Conservation (phyloP, 2,888 invertebrate genomes). For the Baronia brevicornis region DNA sequence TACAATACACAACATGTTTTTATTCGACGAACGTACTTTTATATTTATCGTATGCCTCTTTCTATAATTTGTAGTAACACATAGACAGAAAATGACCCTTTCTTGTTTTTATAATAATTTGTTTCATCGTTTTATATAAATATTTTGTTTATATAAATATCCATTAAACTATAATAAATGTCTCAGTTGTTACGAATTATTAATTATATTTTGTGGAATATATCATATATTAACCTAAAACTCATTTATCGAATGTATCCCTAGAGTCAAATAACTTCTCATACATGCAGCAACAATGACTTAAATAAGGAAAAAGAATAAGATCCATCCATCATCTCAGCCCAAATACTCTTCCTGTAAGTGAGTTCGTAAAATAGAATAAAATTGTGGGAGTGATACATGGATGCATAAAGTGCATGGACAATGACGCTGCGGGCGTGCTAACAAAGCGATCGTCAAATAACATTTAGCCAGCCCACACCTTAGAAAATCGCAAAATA, state of each 20-base stretch:
- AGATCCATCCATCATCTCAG: slow-evolving; percentile 58
- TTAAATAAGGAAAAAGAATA: slow-evolving; percentile 26
- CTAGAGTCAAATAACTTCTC: slow-evolving; percentile 63
- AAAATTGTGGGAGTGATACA: slow-evolving; percentile 72
- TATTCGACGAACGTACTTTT: too few relatives aligned
- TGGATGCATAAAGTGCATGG: slow-evolving; percentile 37
- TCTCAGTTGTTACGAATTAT: too few relatives aligned
- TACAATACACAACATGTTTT: too few relatives aligned
- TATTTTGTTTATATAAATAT: too few relatives aligned
- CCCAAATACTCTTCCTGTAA: slow-evolving; percentile 46
- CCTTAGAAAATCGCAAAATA: slow-evolving; percentile 73
- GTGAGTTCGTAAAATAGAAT: slow-evolving; percentile 57
- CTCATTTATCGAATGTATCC: slow-evolving; percentile 30
- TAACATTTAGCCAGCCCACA: slow-evolving; percentile 74
- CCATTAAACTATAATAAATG: too few relatives aligned
- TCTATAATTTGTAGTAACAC: too few relatives aligned
- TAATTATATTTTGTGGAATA: too few relatives aligned
- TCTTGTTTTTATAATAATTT: too few relatives aligned
- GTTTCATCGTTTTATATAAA: too few relatives aligned
- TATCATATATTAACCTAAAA: too few relatives aligned
- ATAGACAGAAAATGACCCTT: too few relatives aligned
- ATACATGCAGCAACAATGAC: slow-evolving; percentile 40
- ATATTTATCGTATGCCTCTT: too few relatives aligned
- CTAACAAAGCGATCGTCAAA: slow-evolving; percentile 70
- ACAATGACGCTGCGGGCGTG: slow-evolving; percentile 66